A percentile compares a stretch with the other conserved stretches of the same genome.
Conservation (phyloP, 1,140 invertebrate genomes). For the Drosophila lacertosa region DNA sequence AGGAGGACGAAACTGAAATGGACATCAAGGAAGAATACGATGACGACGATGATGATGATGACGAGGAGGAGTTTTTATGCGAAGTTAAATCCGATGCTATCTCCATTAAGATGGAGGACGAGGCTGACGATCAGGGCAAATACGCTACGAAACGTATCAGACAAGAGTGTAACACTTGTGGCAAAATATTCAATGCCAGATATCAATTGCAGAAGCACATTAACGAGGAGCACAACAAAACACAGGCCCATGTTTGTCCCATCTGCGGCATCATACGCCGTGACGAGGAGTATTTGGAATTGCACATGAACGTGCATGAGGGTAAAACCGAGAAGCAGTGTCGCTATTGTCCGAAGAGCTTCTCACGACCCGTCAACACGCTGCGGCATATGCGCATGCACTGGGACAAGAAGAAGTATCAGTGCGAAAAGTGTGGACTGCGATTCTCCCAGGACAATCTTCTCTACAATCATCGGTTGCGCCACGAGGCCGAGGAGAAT, state of each 20-base stretch:
- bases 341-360: slow-evolving; percentile 75
- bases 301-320: slow-evolving; percentile 82
- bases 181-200: slow-evolving; percentile 62
- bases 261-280: slow-evolving; percentile 70
- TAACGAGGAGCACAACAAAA: slow-evolving; percentile 63
- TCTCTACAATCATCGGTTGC: slow-evolving; percentile 74
- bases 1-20: slow-evolving; percentile 45
- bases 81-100: slow-evolving; percentile 37
- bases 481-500: slow-evolving; percentile 79
- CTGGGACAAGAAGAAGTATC: slow-evolving; percentile 82
- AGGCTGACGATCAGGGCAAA: slow-evolving; percentile 32
- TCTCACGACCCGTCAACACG: slow-evolving; percentile 74
- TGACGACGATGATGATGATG: slow-evolving; percentile 40
- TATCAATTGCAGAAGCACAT: slow-evolving; percentile 73
- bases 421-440: slow-evolving; percentile 78
- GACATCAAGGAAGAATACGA: slow-evolving; percentile 60
- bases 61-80: slow-evolving; percentile 52
- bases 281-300: slow-evolving; percentile 77
- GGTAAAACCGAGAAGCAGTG: slow-evolving; percentile 80
- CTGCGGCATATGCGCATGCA: slow-evolving; percentile 81
- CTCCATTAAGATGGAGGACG: slow-evolving; percentile 14
- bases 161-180: slow-evolving; percentile 61
- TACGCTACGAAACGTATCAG: slow-evolving; percentile 45
- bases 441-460: slow-evolving; percentile 76
- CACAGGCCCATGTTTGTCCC: slow-evolving; percentile 59